Evolutionary conservation across 2,113 vertebrate species (phyloP).

Genomic region (Brachypteracias leptosomus): DNA sequence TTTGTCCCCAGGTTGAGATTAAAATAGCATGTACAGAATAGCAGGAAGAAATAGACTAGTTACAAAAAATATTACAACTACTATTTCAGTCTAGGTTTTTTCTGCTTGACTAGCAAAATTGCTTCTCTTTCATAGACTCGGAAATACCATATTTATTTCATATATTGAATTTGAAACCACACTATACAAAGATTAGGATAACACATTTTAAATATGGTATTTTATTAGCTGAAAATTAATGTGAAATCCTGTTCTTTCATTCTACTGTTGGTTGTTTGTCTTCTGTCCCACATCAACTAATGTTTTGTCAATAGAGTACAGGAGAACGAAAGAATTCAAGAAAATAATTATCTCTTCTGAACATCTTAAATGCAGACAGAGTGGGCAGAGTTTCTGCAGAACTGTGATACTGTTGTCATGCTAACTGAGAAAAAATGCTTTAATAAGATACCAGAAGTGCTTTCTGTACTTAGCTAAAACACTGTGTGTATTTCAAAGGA

Average conservation of each 20-base stretch:
- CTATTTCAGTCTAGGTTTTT: background rate
- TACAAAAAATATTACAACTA: background rate
- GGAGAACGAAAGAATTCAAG: background rate
- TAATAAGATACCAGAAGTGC: background rate
- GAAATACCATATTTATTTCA: background rate
- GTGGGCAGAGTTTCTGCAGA: background rate
- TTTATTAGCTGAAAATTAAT: background rate
- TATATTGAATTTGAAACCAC: background rate
- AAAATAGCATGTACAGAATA: background rate
- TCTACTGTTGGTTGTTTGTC: background rate
- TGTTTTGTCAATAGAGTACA: background rate
- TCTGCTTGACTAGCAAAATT: background rate
- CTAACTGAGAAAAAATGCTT: background rate
- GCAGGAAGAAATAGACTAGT: background rate
- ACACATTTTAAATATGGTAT: background rate
- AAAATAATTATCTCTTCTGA: background rate
- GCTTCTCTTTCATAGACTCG: background rate
- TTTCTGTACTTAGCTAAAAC: background rate
- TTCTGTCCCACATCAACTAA: background rate
- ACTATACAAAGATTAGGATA: background rate
- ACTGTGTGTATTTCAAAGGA: background rate
- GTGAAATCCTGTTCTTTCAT: background rate
- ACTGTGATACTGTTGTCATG: background rate
- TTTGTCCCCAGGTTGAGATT: background rate
- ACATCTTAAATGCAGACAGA: background rate